Evolutionary conservation across 1,140 invertebrate genomes (phyloP), one percentile per base, ranked within the genome.

Genomic region (Sitodiplosis mosellana): DNA sequence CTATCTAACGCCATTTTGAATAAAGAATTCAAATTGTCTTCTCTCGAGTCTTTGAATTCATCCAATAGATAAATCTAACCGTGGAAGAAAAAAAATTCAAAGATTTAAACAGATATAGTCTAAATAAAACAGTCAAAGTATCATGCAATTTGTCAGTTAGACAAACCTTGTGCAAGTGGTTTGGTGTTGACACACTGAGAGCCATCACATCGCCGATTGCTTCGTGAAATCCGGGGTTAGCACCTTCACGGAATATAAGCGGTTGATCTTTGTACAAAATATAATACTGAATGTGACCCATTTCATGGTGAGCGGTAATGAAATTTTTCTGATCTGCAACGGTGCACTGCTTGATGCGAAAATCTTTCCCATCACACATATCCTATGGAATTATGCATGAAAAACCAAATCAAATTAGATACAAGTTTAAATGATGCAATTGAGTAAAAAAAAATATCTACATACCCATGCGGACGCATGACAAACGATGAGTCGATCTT

Each of bases 401-500:
- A 0, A 79, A 81, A 0, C 83, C 81, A 53, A 88, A 83, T 56
- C 86, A 82, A 0, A 76, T 65, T 46, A 5, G 7, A 33, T 33
- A 22, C 5, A 33, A 10, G 20, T 21, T 46, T 11, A 46, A 21
- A 36, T 18, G 8, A 27, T 15, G 20, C 8, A 12, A 22, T 45
- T n/a, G 34, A 10, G 34, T 36, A n/a, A 36, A 10, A n/a, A n/a
- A 10, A 36, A 36, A 41, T 83, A 74, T 54, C 67, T 84, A 51
- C 88, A 78, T 59, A 89, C 83, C 76, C 78, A 84, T 1, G 85
- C 84, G 0, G 79, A 81, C 0, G 84, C 81, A 53, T 88, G 83
- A 56, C 86, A 82, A 0, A 76, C 64, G 46, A 80, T 67, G 17
- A 77, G 71, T 0, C 78, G 65, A 51, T 71, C 60, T 59, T 71